phyloP scores from a whole-genome alignment of 2,888 invertebrate species.

The Liodrosophila aerea region DNA sequence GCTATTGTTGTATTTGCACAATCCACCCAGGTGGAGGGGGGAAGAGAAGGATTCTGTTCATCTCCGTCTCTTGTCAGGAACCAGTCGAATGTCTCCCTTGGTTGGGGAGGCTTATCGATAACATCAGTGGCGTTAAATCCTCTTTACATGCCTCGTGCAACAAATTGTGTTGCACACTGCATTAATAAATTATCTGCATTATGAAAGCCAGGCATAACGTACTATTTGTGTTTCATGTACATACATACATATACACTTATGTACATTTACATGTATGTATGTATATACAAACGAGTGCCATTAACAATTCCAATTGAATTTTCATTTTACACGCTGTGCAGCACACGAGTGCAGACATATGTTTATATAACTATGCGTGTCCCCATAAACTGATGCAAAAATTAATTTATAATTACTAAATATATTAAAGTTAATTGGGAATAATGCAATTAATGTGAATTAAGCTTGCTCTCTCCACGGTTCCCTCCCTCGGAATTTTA shows the following conservation, averaged over 20 bases:
- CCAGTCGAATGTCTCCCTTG: constrained; percentile 16
- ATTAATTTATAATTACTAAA: constrained; percentile 55
- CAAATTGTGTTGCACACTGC: constrained; percentile 56
- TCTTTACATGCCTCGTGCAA: constrained; percentile 57
- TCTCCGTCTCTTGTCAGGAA: constrained; percentile 12
- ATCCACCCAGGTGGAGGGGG: background rate
- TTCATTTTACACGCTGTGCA: constrained; percentile 28
- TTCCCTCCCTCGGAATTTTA: background rate
- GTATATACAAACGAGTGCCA: constrained; percentile 18
- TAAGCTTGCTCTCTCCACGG: constrained; percentile 1
- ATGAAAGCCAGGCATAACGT: constrained; percentile 20
- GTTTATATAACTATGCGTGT: constrained; percentile 10
- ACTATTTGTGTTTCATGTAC: constrained; percentile 23
- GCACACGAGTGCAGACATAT: constrained; percentile 6
- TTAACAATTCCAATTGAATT: constrained; percentile 63
- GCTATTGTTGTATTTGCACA: constrained; percentile 23
- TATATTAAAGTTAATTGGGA: constrained; percentile 52
- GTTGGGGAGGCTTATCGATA: constrained; percentile 29
- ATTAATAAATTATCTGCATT: constrained; percentile 70
- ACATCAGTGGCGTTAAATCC: constrained; percentile 55
- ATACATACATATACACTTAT: constrained; percentile 17
- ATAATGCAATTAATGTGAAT: constrained; percentile 39
- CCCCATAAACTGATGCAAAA: constrained; percentile 20
- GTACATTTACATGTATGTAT: background rate
- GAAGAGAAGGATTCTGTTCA: constrained; percentile 15